phyloP scores from a whole-genome alignment of 2,888 invertebrate genomes.

The Cantharis flavilabris region DNA sequence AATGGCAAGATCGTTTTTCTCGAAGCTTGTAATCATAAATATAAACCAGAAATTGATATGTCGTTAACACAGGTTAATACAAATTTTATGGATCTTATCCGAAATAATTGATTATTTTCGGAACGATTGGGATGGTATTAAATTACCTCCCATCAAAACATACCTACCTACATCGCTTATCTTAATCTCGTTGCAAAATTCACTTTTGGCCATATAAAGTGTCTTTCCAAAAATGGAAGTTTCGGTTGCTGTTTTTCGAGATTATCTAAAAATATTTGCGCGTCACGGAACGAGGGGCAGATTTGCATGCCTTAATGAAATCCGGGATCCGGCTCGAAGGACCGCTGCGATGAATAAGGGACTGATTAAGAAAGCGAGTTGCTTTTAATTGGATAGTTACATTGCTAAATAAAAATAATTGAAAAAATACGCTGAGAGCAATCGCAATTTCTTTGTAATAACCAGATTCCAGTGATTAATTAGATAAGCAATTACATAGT shows the following conservation, averaged over 20 bases:
- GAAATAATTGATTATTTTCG: neutral
- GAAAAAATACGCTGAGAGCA: neutral
- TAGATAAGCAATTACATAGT: constrained; percentile 36
- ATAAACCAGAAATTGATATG: neutral
- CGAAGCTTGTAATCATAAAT: neutral
- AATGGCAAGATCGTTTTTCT: neutral
- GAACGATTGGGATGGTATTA: neutral
- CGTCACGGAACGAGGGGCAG: neutral
- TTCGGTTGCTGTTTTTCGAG: neutral
- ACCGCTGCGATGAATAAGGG: neutral
- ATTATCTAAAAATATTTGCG: neutral
- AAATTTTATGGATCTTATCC: neutral
- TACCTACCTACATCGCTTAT: neutral
- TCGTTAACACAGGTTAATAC: neutral
- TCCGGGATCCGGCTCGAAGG: neutral
- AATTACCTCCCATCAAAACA: neutral
- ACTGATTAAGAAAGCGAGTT: neutral
- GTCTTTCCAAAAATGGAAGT: neutral
- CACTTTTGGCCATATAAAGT: neutral
- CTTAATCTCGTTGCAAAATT: neutral
- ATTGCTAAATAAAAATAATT: neutral
- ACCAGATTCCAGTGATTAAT: constrained; percentile 39
- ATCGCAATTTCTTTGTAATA: neutral
- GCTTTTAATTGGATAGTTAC: neutral
- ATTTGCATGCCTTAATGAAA: neutral